phyloP scores from a whole-genome alignment of 1,140 invertebrate genomes.

The Penaeus japonicus region DNA sequence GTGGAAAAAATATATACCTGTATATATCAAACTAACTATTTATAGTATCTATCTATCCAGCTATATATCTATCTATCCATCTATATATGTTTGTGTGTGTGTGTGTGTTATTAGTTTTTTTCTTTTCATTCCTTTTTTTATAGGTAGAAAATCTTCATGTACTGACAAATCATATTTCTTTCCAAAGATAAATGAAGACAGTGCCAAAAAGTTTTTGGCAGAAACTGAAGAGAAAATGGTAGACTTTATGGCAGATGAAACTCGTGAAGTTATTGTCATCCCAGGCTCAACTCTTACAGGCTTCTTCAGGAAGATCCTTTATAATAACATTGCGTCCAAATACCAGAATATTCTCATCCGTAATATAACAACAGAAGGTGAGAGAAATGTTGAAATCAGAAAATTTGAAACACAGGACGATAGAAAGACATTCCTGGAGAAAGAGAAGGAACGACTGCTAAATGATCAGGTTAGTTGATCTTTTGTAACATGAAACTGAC shows the following conservation, averaged over 20 bases:
- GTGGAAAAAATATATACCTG: too few species aligned
- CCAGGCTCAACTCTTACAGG: constrained; percentile 18
- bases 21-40: too few species aligned
- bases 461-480: constrained; percentile 28
- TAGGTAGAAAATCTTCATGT: background rate
- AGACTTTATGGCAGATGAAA: constrained; percentile 27
- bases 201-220: constrained; percentile 37
- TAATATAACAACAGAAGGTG: background rate
- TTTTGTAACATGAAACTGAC: background rate
- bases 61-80: too few species aligned
- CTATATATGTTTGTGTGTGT: too few species aligned
- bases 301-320: constrained; percentile 45
- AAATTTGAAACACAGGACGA: constrained; percentile 19
- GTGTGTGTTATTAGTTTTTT: too few species aligned
- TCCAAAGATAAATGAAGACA: constrained; percentile 34
- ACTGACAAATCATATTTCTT: background rate
- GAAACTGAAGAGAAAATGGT: constrained; percentile 31
- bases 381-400: constrained; percentile 33
- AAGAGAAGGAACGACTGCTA: constrained; percentile 16
- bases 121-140: too few species aligned
- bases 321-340: constrained; percentile 43
- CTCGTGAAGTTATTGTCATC: background rate
- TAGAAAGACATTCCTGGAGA: constrained; percentile 9
- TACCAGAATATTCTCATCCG: constrained; percentile 32
- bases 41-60: too few species aligned